Percentiles rank a stretch among this genome's conserved stretches.
Evolutionary conservation across 2,888 invertebrate species (phyloP).

Genomic region (Torymus auratus): DNA sequence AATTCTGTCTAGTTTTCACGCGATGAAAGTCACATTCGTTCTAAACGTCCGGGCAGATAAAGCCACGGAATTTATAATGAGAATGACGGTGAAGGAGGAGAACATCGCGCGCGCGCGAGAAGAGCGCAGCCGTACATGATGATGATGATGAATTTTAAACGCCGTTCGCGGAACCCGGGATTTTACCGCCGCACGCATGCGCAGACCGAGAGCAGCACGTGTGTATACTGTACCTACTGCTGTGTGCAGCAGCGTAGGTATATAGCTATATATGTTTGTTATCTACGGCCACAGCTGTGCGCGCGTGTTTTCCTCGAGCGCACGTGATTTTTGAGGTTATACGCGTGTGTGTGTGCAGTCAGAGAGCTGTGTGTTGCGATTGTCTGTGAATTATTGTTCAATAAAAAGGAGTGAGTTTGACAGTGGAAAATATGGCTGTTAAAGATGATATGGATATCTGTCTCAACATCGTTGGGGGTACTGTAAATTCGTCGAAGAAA

Average conservation of each 20-base stretch:
- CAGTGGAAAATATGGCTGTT: conserved; percentile 63
- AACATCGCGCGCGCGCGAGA: no score
- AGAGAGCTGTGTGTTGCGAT: neutral
- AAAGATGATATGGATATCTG: conserved; percentile 70
- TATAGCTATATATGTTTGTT: conserved; percentile 20
- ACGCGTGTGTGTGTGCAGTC: neutral
- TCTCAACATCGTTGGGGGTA: conserved; percentile 68
- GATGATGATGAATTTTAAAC: conserved; percentile 56
- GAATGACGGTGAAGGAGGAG: neutral
- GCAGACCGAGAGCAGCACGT: neutral
- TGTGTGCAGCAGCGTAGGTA: neutral
- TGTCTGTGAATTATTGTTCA: conserved; percentile 2
- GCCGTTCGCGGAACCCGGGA: conserved; percentile 18
- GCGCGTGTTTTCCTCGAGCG: conserved; percentile 12
- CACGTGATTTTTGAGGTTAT: conserved; percentile 54
- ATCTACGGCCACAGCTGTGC: conserved; percentile 14
- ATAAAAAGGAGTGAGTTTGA: neutral
- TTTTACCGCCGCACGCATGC: conserved; percentile 29
- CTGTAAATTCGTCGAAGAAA: conserved; percentile 44
- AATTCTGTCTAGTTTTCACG: neutral
- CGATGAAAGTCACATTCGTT: conserved; percentile 34
- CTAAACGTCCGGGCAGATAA: conserved; percentile 40
- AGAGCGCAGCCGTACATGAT: no score
- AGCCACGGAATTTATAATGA: conserved; percentile 50
- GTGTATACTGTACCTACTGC: no score